Percentiles rank a stretch among this genome's conserved stretches.
These are phyloP conservation scores for Halcyon chelicuti DNA, from an alignment of 2,797 vertebrate species.

Conservation along the genomic window DNA sequence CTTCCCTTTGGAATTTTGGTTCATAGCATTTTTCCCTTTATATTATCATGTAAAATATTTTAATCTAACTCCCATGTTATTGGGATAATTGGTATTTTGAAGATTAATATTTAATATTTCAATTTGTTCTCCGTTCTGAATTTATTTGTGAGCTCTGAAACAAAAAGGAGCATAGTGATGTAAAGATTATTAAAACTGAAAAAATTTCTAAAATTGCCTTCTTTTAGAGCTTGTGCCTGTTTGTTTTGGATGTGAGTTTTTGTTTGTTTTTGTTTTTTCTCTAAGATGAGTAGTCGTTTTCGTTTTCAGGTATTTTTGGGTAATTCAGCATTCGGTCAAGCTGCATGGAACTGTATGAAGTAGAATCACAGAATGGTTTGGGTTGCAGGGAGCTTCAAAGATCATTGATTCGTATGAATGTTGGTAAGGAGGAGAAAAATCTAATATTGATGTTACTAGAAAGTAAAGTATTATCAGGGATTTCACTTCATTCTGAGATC, in stretches of 20 bases:
- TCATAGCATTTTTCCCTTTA: background rate
- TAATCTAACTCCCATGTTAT: background rate
- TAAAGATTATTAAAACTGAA: background rate
- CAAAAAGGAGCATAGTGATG: background rate
- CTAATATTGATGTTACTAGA: background rate
- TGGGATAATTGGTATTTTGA: background rate
- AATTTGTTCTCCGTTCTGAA: background rate
- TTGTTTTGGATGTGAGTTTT: background rate
- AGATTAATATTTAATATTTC: background rate
- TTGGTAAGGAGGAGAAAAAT: background rate
- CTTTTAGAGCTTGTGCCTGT: background rate
- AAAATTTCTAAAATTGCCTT: background rate
- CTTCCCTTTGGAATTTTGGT: background rate
- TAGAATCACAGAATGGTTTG: no score
- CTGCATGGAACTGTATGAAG: accelerated
- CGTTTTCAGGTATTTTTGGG: background rate
- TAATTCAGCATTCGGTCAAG: background rate
- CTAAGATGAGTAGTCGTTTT: background rate
- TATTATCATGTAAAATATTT: background rate
- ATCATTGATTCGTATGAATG: background rate
- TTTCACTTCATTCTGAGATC: background rate
- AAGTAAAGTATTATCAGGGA: background rate
- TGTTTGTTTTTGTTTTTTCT: background rate
- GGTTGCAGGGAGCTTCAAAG: no score
- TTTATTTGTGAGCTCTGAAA: background rate